Base-by-base conservation (phyloP, 2,797 vertebrate genomes). In the Craterocephalus amniculus region DNA sequence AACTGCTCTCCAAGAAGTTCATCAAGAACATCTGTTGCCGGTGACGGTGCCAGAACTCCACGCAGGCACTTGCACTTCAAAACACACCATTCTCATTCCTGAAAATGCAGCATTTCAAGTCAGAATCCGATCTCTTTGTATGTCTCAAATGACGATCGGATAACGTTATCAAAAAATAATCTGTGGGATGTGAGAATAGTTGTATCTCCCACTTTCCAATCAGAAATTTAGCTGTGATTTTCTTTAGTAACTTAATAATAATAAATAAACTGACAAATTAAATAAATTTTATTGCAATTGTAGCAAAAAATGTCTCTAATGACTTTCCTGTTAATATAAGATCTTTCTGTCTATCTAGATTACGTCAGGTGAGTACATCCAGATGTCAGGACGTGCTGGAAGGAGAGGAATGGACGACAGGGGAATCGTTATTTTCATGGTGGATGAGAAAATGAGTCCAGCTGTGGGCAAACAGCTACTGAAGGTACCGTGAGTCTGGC, bases 371-470 rank as follows among this genome's bases (percentile, higher is more conserved):
- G 98, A 99, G 91, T 99, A 99, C 83, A 99, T 99, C 94, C 98
- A 99, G 90, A 99, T 99, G 98, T 99, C 98, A 9, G 98, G 98
- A 40, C 96, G 98, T 10, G 98, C 98, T 10, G 98, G 98, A 52
- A 96, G 98, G 76, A 95, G 98, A 92, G 97, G 98, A 67, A 99
- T 99, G 98, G 98, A 99, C 58, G 98, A 99, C 76, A 94, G 98
- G 83, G 98, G 98, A 45, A 99, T 99, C 64, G 97, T 99, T 36
- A 99, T 99, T 90, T 97, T 98, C 84, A 98, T 99, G 98, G 97
- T 97, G 74, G 97, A 99, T 79, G 97, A 99, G 89, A 99, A 99
- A 91, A 98, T 99, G 96, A 98, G 96, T 86, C 98, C 98, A 74
- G 94, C 97, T 0, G 70, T 99, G 51, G 98, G 98, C 74, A 99